Conservation (phyloP, 2,113 vertebrate species). For the Notarius lentiginosus region DNA sequence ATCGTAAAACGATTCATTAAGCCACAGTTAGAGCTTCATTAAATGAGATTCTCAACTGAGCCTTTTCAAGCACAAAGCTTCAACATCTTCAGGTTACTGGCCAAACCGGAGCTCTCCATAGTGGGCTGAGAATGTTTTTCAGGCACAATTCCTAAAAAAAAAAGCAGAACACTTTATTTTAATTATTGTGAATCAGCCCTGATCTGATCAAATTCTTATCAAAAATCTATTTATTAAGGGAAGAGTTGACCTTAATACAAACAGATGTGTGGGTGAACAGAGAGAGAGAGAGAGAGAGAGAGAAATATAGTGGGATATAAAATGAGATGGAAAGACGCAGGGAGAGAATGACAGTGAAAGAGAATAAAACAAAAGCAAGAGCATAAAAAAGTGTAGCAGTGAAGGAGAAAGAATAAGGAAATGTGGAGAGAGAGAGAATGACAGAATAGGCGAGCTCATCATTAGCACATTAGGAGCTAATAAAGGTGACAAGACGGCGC, state of each 20-base stretch:
- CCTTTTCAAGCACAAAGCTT: neutral
- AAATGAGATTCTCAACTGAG: neutral
- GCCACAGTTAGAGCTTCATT: neutral
- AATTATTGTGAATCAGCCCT: neutral
- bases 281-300: slow-evolving; percentile 32
- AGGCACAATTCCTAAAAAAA: slow-evolving; percentile 38
- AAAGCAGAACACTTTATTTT: neutral
- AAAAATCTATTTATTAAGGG: slow-evolving; percentile 56
- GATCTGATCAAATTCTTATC: neutral
- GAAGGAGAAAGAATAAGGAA: slow-evolving; percentile 34
- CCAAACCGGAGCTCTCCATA: neutral
- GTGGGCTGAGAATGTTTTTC: neutral
- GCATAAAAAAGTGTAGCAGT: slow-evolving; percentile 11
- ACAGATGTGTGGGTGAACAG: neutral
- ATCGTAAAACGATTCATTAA: neutral
- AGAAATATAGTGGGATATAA: neutral
- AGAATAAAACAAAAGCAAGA: slow-evolving; percentile 14
- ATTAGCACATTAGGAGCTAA: slow-evolving; percentile 50
- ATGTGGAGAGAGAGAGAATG: slow-evolving; percentile 37
- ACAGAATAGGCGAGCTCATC: slow-evolving; percentile 65
- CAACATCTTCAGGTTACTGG: neutral
- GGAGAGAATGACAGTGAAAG: slow-evolving; percentile 29
- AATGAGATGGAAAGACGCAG: slow-evolving; percentile 28
- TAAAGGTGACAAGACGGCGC: slow-evolving; percentile 46
- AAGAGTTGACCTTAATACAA: slow-evolving; percentile 33